These are phyloP conservation scores for Pinctada fucata DNA, from an alignment of 2,888 invertebrate species.

Conservation along the genomic window DNA sequence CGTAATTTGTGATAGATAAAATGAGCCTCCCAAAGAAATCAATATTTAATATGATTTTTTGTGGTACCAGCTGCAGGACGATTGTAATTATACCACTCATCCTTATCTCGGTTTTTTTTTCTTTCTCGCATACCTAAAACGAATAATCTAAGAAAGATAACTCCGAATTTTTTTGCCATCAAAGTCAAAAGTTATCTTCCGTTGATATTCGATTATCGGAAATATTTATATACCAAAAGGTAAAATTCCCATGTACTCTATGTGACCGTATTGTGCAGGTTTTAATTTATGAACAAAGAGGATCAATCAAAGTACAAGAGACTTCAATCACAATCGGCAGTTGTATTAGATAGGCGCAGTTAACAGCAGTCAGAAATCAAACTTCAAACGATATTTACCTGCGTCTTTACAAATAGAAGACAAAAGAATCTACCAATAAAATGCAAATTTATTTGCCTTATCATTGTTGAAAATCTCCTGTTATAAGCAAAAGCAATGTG, in stretches of 20 bases:
- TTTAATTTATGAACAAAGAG: too few relatives aligned
- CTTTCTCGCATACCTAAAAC: background rate
- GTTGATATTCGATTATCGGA: too few relatives aligned
- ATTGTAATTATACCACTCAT: background rate
- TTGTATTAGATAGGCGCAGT: too few relatives aligned
- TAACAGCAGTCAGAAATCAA: background rate
- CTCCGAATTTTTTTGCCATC: background rate
- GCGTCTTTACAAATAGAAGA: background rate
- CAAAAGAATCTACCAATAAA: background rate
- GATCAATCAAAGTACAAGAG: too few relatives aligned
- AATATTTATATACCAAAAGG: too few relatives aligned
- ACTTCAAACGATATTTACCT: background rate
- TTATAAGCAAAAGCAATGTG: too few relatives aligned
- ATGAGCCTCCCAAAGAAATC: background rate
- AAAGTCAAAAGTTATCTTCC: too few relatives aligned
- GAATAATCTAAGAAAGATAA: background rate
- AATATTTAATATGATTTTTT: background rate
- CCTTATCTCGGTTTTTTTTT: background rate
- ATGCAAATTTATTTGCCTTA: background rate
- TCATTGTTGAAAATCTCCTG: background rate
- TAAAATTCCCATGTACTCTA: too few relatives aligned
- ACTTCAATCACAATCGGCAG: too few relatives aligned
- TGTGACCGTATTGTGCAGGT: too few relatives aligned
- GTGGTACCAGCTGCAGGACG: background rate
- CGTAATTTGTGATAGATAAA: constrained; percentile 16